Base-by-base conservation (phyloP, 2,113 vertebrate genomes). In the Spilogale gracilis region DNA sequence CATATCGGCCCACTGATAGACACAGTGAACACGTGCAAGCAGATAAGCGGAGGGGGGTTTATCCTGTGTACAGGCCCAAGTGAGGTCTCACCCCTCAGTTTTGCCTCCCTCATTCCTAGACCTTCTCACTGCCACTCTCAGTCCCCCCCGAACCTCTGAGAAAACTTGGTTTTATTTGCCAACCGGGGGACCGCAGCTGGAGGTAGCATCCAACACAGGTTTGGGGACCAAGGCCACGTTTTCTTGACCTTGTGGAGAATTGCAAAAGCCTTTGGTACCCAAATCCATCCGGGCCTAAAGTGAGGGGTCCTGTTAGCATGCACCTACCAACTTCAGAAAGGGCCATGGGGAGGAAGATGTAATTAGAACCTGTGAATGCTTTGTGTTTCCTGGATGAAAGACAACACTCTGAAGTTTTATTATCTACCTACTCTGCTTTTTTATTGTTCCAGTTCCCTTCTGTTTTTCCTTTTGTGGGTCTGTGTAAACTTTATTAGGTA, bases 401-500 rank as follows among this genome's bases (percentile, higher is more conserved):
- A 61, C 71, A 88, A 54, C 79, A 45, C 58, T 50, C 63, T 80
- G 65, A 89, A 91, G 85, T 88, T 96, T 97, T 96, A 95, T 78
- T 88, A 63, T 94, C 95, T 92, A 67, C 94, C 86, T 89, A 88
- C 81, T 94, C 84, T 71, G 84, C n/a, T 84, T 95, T 93, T 96
- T 91, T 78, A 67, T 90, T 91, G 69, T 65, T 43, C 76, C 45
- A 73, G 86, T 38, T 96, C 69, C 71, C 73, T 95, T 96, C 81
- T 91, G 58, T 85, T 94, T 95, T 88, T 97, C 95, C 84, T 96
- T 92, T 84, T 87, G 71, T 73, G 96, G 85, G 60, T 63, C 93
- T 89, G 10, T 13, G 92, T 98, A 96, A 54, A 25, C 50, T 97
- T 97, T 96, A 95, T 83, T 95, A 76, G 84, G 60, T 89, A 96